Evolutionary conservation across 2,113 vertebrate genomes (phyloP).

Genomic region (Aplodontia rufa): DNA sequence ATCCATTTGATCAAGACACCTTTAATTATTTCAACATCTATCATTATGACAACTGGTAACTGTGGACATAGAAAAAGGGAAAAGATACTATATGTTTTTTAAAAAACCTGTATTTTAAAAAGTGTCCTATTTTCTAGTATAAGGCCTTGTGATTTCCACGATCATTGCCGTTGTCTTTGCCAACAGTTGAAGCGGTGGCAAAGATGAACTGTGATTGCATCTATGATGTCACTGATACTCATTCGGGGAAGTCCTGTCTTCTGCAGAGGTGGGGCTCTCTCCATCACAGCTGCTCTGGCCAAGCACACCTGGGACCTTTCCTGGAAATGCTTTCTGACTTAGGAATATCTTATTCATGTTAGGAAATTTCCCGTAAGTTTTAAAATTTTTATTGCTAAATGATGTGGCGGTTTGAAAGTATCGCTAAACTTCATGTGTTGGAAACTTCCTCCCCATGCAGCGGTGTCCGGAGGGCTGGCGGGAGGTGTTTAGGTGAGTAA

Average conservation of each 20-base stretch:
- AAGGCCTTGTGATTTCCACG: neutral
- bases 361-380: no score
- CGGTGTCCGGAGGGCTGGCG: no score
- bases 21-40: neutral
- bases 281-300: neutral
- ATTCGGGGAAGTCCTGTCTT: neutral
- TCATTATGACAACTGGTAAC: neutral
- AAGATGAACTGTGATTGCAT: neutral
- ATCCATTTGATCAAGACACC: slow-evolving; percentile 9
- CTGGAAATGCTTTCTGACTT: neutral
- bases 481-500: neutral
- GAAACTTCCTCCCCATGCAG: neutral
- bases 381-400: neutral
- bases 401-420: neutral
- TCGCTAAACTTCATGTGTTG: neutral
- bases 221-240: neutral
- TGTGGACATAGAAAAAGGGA: neutral
- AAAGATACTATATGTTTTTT: neutral
- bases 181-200: neutral
- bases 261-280: neutral
- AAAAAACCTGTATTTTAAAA: neutral
- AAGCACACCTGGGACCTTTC: neutral
- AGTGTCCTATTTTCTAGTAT: neutral
- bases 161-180: neutral
- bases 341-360: neutral